Evolutionary conservation across 2,113 vertebrate species (phyloP).

Genomic region (Nicator chloris): DNA sequence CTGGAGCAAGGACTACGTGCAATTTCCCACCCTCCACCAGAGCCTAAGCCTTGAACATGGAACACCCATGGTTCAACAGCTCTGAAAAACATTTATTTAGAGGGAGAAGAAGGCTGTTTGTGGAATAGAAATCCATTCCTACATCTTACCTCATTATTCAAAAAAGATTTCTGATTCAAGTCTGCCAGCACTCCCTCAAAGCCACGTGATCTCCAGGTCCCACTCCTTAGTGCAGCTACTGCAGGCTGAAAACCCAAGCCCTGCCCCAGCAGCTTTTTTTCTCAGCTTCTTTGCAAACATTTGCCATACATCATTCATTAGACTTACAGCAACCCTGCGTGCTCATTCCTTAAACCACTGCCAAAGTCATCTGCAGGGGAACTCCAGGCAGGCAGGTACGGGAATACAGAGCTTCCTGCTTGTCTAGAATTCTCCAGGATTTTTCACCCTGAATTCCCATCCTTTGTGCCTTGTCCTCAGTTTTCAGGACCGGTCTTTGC

Average conservation of each 20-base stretch:
- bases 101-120: neutral
- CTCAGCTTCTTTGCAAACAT: conserved; percentile 32
- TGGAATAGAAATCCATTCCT: neutral
- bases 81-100: neutral
- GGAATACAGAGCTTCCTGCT: neutral
- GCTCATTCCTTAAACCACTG: neutral
- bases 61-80: neutral
- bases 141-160: neutral
- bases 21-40: neutral
- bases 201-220: neutral
- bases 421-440: neutral
- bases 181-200: neutral
- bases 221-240: neutral
- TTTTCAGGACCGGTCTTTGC: neutral
- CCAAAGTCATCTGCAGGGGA: conserved; percentile 5
- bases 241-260: neutral
- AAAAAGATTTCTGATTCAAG: neutral
- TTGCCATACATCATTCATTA: neutral
- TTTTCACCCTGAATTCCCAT: neutral
- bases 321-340: neutral
- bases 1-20: neutral
- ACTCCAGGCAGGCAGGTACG: neutral
- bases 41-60: neutral
- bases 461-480: neutral
- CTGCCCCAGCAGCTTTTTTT: conserved; percentile 20